Evolutionary conservation across 1,140 invertebrate species (phyloP).

Genomic region (Chironomus tepperi): DNA sequence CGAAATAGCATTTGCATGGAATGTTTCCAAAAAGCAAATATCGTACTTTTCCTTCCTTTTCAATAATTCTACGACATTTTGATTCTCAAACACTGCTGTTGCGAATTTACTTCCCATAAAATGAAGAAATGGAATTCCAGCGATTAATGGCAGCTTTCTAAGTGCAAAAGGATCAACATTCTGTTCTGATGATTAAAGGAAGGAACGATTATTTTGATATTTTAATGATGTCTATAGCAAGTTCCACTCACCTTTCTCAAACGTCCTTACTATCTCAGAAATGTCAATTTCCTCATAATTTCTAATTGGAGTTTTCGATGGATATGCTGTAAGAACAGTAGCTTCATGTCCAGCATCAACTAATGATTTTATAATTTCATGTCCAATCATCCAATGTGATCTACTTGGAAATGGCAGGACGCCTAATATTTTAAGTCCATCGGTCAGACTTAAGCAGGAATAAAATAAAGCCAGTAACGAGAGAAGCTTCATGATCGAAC

Average conservation of each 20-base stretch:
- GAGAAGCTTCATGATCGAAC: background rate
- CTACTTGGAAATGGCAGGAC: constrained; percentile 48
- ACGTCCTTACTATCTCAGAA: background rate
- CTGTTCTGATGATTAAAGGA: no score
- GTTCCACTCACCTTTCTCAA: background rate
- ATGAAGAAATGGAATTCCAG: background rate
- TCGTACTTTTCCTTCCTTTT: background rate
- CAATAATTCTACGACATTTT: background rate
- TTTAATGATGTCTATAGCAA: no score
- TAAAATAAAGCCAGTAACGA: background rate
- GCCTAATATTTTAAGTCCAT: constrained; percentile 44
- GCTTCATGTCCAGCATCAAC: constrained; percentile 55
- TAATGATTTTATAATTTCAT: constrained; percentile 51
- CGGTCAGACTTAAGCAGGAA: background rate
- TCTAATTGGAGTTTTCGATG: constrained; percentile 37
- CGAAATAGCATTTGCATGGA: background rate
- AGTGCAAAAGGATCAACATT: background rate
- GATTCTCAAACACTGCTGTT: background rate
- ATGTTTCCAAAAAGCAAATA: background rate
- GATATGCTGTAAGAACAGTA: constrained; percentile 57
- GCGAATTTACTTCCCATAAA: background rate
- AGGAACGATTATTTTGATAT: no score
- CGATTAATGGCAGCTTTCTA: background rate
- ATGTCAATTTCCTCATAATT: constrained; percentile 33
- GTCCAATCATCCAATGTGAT: constrained; percentile 55